A percentile compares a stretch with the other conserved stretches of the same genome.
phyloP scores from a whole-genome alignment of 2,113 vertebrate species.

The Ancistrus triradiatus region DNA sequence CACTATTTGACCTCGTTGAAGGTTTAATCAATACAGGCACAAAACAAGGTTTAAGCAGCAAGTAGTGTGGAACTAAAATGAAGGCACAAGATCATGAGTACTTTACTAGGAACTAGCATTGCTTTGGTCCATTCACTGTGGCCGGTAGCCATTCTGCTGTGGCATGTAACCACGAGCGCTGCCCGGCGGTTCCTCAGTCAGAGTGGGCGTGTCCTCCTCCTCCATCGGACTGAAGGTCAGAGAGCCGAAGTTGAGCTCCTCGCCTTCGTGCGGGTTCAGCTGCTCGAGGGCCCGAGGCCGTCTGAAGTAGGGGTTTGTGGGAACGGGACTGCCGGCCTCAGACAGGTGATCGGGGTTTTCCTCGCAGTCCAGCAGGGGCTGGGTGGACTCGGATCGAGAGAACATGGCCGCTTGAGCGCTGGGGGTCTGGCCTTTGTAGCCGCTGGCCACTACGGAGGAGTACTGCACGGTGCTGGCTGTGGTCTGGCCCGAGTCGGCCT shows the following conservation, averaged over 20 bases:
- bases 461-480: constrained; percentile 92
- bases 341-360: constrained; percentile 71
- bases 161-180: constrained; percentile 74
- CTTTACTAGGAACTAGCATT: too few species aligned
- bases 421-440: constrained; percentile 86
- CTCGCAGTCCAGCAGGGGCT: constrained; percentile 87
- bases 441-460: constrained; percentile 86
- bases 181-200: constrained; percentile 32
- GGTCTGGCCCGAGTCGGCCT: constrained; percentile 82
- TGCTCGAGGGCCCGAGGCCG: constrained; percentile 58
- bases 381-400: constrained; percentile 90
- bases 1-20: too few species aligned
- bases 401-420: constrained; percentile 70
- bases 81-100: constrained; percentile 19
- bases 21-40: too few species aligned
- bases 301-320: constrained; percentile 61
- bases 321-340: constrained; percentile 53
- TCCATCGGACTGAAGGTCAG: constrained; percentile 61
- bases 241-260: constrained; percentile 55
- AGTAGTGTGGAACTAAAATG: constrained; percentile 10
- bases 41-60: constrained; percentile 14
- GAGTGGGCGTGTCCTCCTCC: constrained; percentile 57
- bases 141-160: constrained; percentile 84
- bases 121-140: constrained; percentile 66
- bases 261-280: constrained; percentile 58